Conservation (phyloP, 2,797 vertebrate species). For the Sebastes matsubarae region DNA sequence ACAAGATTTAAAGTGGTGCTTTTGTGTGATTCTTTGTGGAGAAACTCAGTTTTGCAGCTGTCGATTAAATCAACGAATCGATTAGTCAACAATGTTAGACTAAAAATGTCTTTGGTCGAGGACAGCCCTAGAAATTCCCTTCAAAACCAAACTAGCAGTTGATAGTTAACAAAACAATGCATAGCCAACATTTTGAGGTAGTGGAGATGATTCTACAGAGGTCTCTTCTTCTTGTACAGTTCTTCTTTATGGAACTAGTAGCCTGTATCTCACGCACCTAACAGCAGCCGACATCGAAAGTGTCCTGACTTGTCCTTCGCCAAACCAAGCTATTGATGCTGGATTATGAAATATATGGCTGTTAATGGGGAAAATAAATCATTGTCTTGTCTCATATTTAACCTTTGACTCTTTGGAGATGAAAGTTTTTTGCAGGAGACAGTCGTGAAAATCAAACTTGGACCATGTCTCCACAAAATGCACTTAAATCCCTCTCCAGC, state of each 20-base stretch:
- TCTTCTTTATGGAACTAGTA: background rate
- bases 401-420: background rate
- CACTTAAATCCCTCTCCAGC: slow-evolving; percentile 11
- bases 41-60: too few relatives aligned
- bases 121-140: background rate
- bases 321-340: background rate
- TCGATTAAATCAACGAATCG: too few relatives aligned
- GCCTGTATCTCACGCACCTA: background rate
- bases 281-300: background rate
- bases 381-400: background rate
- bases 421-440: slow-evolving; percentile 3
- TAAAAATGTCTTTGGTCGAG: too few relatives aligned
- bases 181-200: background rate
- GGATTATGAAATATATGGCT: background rate
- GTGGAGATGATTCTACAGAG: background rate
- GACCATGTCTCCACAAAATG: background rate
- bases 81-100: too few relatives aligned
- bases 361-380: slow-evolving; percentile 19
- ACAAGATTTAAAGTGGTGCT: too few relatives aligned
- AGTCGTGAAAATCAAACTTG: slow-evolving; percentile 11
- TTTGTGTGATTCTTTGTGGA: too few relatives aligned
- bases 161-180: background rate
- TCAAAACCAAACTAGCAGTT: background rate
- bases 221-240: background rate
- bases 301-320: background rate